Percentiles rank a stretch among this genome's conserved stretches.
Conservation (phyloP, 2,113 vertebrate species). For the Muntiacus reevesi region DNA sequence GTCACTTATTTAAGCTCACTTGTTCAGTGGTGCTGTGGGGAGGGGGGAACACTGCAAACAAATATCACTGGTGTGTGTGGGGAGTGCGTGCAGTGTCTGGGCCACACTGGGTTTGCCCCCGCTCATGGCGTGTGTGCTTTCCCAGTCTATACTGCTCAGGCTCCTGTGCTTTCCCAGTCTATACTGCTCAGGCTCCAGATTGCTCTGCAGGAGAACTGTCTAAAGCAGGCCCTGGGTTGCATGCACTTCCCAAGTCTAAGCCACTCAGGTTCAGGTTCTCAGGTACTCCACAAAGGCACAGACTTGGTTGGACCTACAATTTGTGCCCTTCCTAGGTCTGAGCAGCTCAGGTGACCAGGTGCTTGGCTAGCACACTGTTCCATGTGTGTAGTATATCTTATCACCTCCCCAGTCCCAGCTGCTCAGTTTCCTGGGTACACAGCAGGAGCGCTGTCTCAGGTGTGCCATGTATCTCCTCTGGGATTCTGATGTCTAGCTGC, state of each 20-base stretch:
- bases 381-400: background rate
- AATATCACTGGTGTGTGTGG: background rate
- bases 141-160: background rate
- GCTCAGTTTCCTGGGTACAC: background rate
- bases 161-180: too few species aligned
- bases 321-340: background rate
- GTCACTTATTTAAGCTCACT: background rate
- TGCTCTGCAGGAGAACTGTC: background rate
- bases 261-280: background rate
- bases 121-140: background rate
- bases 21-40: background rate
- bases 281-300: background rate
- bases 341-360: background rate
- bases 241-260: background rate
- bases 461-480: background rate
- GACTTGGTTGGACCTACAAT: background rate
- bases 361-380: background rate
- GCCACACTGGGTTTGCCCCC: background rate
- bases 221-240: background rate
- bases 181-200: background rate
- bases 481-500: background rate
- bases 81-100: background rate
- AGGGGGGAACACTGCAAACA: background rate
- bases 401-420: background rate
- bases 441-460: fast-evolving